These are phyloP conservation scores for Metopia argyrocephala DNA, from an alignment of 2,888 invertebrate genomes.

Conservation along the genomic window DNA sequence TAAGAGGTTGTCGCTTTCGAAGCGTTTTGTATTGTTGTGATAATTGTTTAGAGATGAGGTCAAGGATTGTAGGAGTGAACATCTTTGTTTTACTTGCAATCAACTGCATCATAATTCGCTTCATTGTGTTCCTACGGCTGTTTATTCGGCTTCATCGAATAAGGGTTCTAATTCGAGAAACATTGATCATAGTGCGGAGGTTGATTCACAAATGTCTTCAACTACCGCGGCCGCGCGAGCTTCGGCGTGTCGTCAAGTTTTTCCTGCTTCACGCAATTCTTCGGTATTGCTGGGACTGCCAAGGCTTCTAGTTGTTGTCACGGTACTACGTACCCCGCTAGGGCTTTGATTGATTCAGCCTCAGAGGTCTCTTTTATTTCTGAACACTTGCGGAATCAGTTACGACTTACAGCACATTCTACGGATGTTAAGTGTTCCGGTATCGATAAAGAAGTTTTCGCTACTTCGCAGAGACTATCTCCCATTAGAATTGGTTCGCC, in stretches of 20 bases:
- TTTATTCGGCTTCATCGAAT: too few relatives aligned
- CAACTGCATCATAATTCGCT: background rate
- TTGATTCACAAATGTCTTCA: too few relatives aligned
- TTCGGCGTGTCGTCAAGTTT: background rate
- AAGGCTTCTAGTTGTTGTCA: constrained; percentile 14
- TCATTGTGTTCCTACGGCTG: background rate
- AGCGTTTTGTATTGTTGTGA: constrained; percentile 25
- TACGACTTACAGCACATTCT: background rate
- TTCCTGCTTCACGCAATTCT: background rate
- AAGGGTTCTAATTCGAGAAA: too few relatives aligned
- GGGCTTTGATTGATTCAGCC: too few relatives aligned
- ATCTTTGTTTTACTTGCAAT: background rate
- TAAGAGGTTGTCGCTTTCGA: too few relatives aligned
- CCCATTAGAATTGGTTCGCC: background rate
- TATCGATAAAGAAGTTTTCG: background rate
- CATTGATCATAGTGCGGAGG: too few relatives aligned
- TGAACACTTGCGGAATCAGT: constrained; percentile 19
- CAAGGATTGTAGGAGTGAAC: background rate
- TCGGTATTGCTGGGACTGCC: background rate
- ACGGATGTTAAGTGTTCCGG: background rate
- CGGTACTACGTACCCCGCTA: too few relatives aligned
- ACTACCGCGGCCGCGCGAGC: background rate
- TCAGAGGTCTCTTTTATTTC: constrained; percentile 30
- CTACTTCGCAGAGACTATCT: background rate
- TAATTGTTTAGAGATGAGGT: constrained; percentile 17